phyloP scores from a whole-genome alignment of 2,797 vertebrate genomes.

The Poecile montanus region DNA sequence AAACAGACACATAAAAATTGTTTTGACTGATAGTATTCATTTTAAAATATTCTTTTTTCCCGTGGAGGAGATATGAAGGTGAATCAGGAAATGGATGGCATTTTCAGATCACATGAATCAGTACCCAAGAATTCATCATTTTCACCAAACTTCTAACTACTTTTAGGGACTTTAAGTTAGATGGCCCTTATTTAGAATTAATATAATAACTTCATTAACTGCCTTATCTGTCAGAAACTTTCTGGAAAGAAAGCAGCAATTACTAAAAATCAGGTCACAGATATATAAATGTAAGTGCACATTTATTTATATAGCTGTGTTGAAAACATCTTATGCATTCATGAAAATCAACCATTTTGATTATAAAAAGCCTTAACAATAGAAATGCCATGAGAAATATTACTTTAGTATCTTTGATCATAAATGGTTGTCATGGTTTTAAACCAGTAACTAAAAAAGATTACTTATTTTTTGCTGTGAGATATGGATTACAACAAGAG shows the following conservation, averaged over 20 bases:
- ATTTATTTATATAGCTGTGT: not conserved
- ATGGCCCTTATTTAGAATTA: not conserved
- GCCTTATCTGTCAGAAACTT: not conserved
- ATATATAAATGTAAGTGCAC: not conserved
- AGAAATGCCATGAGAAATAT: not conserved
- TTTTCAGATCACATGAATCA: conserved; percentile 79
- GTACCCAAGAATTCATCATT: conserved; percentile 77
- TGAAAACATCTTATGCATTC: not conserved
- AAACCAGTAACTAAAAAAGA: too few species aligned
- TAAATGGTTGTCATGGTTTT: not conserved
- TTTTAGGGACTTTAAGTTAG: not conserved
- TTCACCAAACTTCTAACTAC: conserved; percentile 65
- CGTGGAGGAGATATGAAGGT: conserved; percentile 45
- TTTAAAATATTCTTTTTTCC: not conserved
- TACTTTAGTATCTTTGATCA: not conserved
- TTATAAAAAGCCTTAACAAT: not conserved
- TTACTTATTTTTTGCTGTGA: too few species aligned
- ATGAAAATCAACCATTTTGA: not conserved
- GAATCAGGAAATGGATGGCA: conserved; percentile 85
- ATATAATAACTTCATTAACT: not conserved
- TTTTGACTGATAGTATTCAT: not conserved
- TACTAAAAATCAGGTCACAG: not conserved
- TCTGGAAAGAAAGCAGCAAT: not conserved
- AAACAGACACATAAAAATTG: conserved; percentile 13
- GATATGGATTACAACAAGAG: too few species aligned